Percentiles rank a stretch among this genome's conserved stretches.
Conservation (phyloP, 2,113 vertebrate species). For the Chinchilla lanigera region DNA sequence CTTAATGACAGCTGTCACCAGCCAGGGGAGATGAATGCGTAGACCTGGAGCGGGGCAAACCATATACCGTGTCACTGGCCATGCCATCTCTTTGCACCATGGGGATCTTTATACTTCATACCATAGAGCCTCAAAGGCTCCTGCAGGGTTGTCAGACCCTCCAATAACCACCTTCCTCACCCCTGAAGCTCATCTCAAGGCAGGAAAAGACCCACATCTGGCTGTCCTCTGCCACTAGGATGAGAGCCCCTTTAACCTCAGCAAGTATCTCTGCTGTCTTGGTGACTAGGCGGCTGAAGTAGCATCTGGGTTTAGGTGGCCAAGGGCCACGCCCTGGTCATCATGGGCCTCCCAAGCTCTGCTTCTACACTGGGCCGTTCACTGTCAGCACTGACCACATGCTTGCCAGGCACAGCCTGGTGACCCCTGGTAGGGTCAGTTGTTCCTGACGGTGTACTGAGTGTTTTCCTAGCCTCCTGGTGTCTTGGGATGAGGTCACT, state of each 20-base stretch:
- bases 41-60: neutral
- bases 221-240: neutral
- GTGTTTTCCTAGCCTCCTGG: neutral
- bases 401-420: neutral
- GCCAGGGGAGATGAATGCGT: neutral
- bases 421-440: neutral
- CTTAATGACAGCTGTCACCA: neutral
- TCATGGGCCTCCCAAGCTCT: neutral
- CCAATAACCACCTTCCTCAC: neutral
- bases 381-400: neutral
- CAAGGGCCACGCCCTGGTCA: neutral
- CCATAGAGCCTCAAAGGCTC: neutral
- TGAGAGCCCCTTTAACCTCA: neutral
- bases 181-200: neutral
- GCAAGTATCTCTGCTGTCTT: neutral
- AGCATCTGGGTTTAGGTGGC: neutral
- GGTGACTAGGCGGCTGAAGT: neutral
- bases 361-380: neutral
- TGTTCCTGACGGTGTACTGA: neutral
- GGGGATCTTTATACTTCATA: neutral
- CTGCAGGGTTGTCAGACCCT: neutral
- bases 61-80: accelerated
- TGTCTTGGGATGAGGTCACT: neutral
- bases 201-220: neutral
- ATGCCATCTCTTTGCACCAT: neutral